Conservation (phyloP, 1,140 invertebrate genomes). For the Drosophila grimshawi region DNA sequence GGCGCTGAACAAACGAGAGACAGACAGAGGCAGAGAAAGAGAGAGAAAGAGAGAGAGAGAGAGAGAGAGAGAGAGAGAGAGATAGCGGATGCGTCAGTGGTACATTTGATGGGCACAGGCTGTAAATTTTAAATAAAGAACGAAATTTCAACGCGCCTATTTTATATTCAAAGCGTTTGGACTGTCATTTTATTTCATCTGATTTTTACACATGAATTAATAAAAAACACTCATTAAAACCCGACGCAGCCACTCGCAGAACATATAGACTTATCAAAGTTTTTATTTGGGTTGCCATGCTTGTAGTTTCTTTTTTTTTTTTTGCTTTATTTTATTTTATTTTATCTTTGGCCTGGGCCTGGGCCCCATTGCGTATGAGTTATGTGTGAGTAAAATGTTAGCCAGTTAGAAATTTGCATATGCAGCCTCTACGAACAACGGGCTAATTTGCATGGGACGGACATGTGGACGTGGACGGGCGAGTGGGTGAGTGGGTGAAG, state of each 20-base stretch:
- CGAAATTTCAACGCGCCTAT: constrained; percentile 20
- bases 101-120: constrained; percentile 11
- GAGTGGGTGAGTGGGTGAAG: constrained; percentile 10
- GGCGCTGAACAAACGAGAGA: not conserved
- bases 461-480: constrained; percentile 1
- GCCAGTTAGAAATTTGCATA: constrained; percentile 72
- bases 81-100: too few relatives aligned
- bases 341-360: constrained; percentile 28
- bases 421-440: constrained; percentile 14
- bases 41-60: not conserved
- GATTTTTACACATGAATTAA: constrained; percentile 78
- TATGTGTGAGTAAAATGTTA: constrained; percentile 61
- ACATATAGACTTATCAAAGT: constrained; percentile 14
- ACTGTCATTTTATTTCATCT: constrained; percentile 60
- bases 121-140: constrained; percentile 11
- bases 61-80: not conserved
- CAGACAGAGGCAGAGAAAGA: not conserved
- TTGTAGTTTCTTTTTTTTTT: constrained; percentile 13
- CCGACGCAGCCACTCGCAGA: constrained; percentile 5
- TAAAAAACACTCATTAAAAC: constrained; percentile 65
- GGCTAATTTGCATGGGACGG: constrained; percentile 72
- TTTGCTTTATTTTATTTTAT: constrained; percentile 19
- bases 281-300: constrained; percentile 16
- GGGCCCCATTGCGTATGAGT: constrained; percentile 49
- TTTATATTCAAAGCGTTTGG: constrained; percentile 68